These are phyloP conservation scores for Kryphioiulus occultus DNA, from an alignment of 2,888 invertebrate species.

Conservation along the genomic window DNA sequence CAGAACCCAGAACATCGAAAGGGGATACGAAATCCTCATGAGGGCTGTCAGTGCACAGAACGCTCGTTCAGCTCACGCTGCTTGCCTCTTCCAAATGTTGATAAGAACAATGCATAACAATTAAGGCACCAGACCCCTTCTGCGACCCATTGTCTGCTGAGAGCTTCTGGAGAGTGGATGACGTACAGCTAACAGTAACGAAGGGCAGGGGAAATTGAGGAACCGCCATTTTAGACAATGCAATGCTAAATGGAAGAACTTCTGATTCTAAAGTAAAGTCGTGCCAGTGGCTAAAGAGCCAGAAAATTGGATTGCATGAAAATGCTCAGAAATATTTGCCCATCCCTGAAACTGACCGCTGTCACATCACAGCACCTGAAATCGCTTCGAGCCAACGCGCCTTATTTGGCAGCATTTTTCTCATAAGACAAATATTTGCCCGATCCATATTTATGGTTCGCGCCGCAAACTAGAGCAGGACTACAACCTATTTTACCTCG, in stretches of 20 bases:
- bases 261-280: too few relatives aligned
- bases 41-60: background rate
- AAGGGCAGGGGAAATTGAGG: too few relatives aligned
- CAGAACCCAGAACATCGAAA: conserved; percentile 24
- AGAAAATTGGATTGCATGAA: background rate
- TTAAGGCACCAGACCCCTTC: conserved; percentile 29
- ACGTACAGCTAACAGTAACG: background rate
- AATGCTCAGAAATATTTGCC: background rate
- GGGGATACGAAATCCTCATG: background rate
- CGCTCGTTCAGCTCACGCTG: background rate
- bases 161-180: conserved; percentile 9
- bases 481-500: conserved; percentile 25
- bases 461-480: background rate
- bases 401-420: conserved; percentile 2
- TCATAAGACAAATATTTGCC: background rate
- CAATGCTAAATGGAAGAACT: background rate
- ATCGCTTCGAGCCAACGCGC: background rate
- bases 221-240: background rate
- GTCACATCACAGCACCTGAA: background rate
- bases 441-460: background rate
- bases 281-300: background rate
- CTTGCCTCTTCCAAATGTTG: conserved; percentile 9
- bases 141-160: conserved; percentile 10
- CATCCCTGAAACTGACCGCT: conserved; percentile 3
- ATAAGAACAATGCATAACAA: conserved; percentile 29